Evolutionary conservation across 2,797 vertebrate genomes (phyloP).

Genomic region (Phylloscopus collybita): DNA sequence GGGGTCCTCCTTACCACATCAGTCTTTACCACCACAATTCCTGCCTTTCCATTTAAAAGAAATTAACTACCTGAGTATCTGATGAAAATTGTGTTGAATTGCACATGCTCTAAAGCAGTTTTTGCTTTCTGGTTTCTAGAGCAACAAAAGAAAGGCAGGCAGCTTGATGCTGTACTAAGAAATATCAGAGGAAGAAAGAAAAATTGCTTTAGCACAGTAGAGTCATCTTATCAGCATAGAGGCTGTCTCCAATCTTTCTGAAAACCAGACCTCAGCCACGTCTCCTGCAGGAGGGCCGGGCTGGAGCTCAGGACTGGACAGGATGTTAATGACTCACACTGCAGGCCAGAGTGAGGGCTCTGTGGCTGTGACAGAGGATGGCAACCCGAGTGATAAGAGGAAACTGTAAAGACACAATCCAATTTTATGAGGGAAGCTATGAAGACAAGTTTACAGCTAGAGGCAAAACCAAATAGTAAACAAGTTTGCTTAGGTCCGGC

Average conservation of each 20-base stretch:
- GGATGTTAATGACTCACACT: background rate
- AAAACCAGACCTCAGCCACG: background rate
- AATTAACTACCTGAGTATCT: background rate
- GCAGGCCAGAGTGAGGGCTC: rapidly evolving
- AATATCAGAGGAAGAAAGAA: background rate
- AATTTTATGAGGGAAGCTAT: background rate
- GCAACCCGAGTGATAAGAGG: background rate
- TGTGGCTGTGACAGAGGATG: background rate
- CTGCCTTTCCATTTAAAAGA: background rate
- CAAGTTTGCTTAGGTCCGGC: background rate
- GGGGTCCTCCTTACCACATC: background rate
- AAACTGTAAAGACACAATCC: background rate
- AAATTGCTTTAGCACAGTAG: background rate
- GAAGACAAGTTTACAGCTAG: background rate
- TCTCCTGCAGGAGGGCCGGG: background rate
- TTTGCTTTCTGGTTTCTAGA: background rate
- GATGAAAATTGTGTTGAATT: background rate
- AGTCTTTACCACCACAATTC: background rate
- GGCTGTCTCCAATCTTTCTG: background rate
- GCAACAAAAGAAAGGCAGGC: background rate
- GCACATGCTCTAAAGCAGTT: background rate
- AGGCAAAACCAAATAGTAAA: background rate
- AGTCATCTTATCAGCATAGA: background rate
- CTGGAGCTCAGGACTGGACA: background rate
- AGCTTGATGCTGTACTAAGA: background rate